These are phyloP conservation scores for Drosophila subsilvestris DNA, from an alignment of 2,888 invertebrate species.

Conservation along the genomic window DNA sequence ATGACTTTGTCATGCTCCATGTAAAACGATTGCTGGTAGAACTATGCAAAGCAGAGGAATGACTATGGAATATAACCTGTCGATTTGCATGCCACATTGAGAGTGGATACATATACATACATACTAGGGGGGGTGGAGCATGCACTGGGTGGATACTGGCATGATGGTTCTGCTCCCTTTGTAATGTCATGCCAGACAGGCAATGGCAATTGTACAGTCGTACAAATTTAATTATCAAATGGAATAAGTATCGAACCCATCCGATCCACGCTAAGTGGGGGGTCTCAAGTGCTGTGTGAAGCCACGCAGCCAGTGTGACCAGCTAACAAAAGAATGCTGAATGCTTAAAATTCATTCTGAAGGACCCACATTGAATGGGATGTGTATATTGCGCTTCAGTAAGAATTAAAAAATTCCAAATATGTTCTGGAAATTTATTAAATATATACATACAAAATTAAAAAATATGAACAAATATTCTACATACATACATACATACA, in stretches of 20 bases:
- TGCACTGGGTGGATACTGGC: no score
- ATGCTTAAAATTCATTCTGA: background rate
- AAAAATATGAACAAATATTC: no score
- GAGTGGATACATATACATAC: no score
- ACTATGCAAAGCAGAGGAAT: background rate
- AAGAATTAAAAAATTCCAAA: no score
- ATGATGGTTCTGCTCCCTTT: background rate
- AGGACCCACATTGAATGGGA: no score
- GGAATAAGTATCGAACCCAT: conserved; percentile 19
- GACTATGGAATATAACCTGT: conserved; percentile 21
- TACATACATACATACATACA: no score
- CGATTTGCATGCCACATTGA: conserved; percentile 29
- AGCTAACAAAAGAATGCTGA: background rate
- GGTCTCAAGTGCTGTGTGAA: conserved; percentile 8
- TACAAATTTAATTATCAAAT: conserved; percentile 38
- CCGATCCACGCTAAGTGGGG: background rate
- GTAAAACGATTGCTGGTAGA: conserved; percentile 1
- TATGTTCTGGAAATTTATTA: no score
- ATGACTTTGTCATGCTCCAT: conserved; percentile 32
- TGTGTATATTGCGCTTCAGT: no score
- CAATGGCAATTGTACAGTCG: background rate
- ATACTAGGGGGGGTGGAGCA: no score
- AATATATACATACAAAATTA: no score
- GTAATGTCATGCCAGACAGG: conserved; percentile 1
- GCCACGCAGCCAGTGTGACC: no score